Percentiles rank a stretch among this genome's conserved stretches.
phyloP scores from a whole-genome alignment of 1,140 invertebrate species.

The Goniozus legneri region DNA sequence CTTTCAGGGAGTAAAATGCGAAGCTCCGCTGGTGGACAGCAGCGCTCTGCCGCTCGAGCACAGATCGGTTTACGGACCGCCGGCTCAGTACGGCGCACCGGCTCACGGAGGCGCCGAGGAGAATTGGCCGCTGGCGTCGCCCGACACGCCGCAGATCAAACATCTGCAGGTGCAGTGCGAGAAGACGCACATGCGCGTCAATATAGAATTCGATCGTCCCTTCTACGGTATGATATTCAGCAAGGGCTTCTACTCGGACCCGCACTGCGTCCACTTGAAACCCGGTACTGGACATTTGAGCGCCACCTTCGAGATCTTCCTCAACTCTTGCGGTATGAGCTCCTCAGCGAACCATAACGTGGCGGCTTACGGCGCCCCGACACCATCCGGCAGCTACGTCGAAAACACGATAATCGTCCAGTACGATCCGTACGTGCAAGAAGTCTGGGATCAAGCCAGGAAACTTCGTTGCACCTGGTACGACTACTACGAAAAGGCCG shows the following conservation, averaged over 20 bases:
- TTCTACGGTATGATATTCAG: constrained; percentile 97
- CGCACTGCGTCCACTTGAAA: constrained; percentile 86
- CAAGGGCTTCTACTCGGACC: constrained; percentile 87
- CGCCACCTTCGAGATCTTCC: constrained; percentile 88
- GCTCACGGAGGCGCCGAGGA: constrained; percentile 61
- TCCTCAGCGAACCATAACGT: constrained; percentile 82
- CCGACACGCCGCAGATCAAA: constrained; percentile 87
- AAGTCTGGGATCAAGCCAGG: constrained; percentile 83
- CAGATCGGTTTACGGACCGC: constrained; percentile 69
- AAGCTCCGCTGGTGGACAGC: constrained; percentile 72
- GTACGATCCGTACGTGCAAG: constrained; percentile 92
- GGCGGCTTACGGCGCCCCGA: constrained; percentile 72
- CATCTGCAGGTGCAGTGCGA: constrained; percentile 92
- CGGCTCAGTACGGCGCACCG: constrained; percentile 62
- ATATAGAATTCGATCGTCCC: constrained; percentile 90
- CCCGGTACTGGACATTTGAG: constrained; percentile 84
- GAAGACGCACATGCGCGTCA: constrained; percentile 92
- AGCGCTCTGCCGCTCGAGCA: constrained; percentile 77
- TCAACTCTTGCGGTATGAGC: constrained; percentile 88
- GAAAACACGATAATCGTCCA: constrained; percentile 95
- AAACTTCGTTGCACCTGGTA: constrained; percentile 91
- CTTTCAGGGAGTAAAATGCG: constrained; percentile 67
- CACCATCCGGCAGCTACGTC: constrained; percentile 86
- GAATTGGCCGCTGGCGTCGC: constrained; percentile 77
- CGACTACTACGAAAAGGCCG: constrained; percentile 92